phyloP scores from a whole-genome alignment of 2,113 vertebrate species.

The Leuciscus idus region DNA sequence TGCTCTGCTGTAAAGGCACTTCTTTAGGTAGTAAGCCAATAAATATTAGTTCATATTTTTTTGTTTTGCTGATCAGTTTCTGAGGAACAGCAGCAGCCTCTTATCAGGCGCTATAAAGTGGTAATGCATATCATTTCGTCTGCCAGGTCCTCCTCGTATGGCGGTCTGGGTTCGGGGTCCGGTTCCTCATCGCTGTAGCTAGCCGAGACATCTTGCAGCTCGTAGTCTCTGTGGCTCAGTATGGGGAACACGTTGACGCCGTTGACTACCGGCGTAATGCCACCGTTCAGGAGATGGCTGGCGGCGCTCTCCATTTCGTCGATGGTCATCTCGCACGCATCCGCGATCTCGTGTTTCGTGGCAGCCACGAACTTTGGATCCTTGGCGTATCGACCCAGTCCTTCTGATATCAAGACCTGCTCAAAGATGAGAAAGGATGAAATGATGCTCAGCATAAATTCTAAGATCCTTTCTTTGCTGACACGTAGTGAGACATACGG shows the following conservation, averaged over 20 bases:
- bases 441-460: neutral
- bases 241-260: slow-evolving; percentile 84
- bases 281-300: slow-evolving; percentile 91
- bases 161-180: slow-evolving; percentile 75
- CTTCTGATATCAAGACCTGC: slow-evolving; percentile 98
- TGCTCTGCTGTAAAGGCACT: slow-evolving; percentile 89
- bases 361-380: slow-evolving; percentile 97
- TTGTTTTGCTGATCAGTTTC: slow-evolving; percentile 54
- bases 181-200: slow-evolving; percentile 96
- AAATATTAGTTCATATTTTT: slow-evolving; percentile 72
- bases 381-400: slow-evolving; percentile 92
- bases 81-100: slow-evolving; percentile 53
- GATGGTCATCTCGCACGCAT: slow-evolving; percentile 97
- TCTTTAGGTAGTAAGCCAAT: slow-evolving; percentile 84
- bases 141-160: slow-evolving; percentile 95
- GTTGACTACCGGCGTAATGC: slow-evolving; percentile 77
- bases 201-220: slow-evolving; percentile 88
- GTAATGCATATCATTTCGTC: slow-evolving; percentile 99
- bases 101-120: slow-evolving; percentile 89
- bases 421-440: neutral
- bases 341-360: slow-evolving; percentile 96
- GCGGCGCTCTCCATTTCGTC: slow-evolving; percentile 99
- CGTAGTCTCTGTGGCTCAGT: slow-evolving; percentile 84
- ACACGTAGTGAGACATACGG: neutral
- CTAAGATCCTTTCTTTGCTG: neutral